Conservation (phyloP, 2,888 invertebrate genomes). For the Andrena dorsata region DNA sequence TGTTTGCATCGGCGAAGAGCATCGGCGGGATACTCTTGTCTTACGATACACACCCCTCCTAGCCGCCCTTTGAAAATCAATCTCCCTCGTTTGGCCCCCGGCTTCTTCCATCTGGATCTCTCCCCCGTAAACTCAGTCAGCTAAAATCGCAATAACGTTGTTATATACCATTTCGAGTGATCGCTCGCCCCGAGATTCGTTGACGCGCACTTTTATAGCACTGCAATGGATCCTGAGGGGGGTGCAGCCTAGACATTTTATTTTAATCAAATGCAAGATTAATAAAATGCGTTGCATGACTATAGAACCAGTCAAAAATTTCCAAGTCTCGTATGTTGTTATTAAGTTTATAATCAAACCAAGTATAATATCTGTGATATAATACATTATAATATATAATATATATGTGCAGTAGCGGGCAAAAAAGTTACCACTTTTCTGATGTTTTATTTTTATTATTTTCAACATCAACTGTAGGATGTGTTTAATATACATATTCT, state of each 20-base stretch:
- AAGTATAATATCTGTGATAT: no score
- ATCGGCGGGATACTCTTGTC: conserved; percentile 61
- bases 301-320: no score
- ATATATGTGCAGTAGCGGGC: no score
- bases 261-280: no score
- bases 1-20: conserved; percentile 75
- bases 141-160: conserved; percentile 23
- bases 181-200: conserved; percentile 1
- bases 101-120: conserved; percentile 8
- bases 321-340: no score
- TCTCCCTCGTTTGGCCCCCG: conserved; percentile 35
- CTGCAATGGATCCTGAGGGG: background rate
- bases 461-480: no score
- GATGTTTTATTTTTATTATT: no score
- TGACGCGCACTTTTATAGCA: background rate
- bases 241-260: background rate
- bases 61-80: conserved; percentile 64
- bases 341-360: no score
- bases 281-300: no score
- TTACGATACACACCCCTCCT: conserved; percentile 40
- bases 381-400: no score
- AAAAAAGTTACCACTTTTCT: no score
- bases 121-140: conserved; percentile 35
- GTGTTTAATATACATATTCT: no score
- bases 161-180: conserved; percentile 28